Evolutionary conservation across 2,113 vertebrate genomes (phyloP).

Genomic region (Syngnathus typhle): DNA sequence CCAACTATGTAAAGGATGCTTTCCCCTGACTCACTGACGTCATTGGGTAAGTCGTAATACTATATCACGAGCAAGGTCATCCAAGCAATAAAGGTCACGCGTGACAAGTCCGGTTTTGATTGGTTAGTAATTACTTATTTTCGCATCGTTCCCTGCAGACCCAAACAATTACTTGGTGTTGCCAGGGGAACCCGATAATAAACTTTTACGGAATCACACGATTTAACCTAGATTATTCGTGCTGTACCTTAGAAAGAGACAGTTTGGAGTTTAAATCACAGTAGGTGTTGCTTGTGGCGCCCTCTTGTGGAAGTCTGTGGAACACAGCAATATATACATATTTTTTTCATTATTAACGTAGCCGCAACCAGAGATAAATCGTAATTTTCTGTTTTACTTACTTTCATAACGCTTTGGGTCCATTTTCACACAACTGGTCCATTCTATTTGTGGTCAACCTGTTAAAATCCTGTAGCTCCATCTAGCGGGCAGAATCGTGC

Average conservation of each 20-base stretch:
- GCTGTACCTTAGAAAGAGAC: background rate
- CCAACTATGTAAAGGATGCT: constrained; percentile 36
- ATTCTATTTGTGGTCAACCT: background rate
- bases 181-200: constrained; percentile 38
- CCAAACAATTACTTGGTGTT: constrained; percentile 31
- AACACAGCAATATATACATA: too few relatives aligned
- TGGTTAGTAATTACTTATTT: constrained; percentile 51
- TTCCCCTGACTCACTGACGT: background rate
- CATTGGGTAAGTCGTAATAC: background rate
- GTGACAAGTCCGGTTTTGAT: background rate
- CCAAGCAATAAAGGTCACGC: background rate
- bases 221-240: too few relatives aligned
- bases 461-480: background rate
- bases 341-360: background rate
- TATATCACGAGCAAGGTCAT: background rate
- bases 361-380: too few relatives aligned
- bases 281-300: background rate
- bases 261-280: background rate
- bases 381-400: too few relatives aligned
- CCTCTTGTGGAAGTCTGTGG: constrained; percentile 24
- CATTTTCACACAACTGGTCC: too few relatives aligned
- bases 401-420: too few relatives aligned
- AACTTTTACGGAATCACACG: constrained; percentile 14
- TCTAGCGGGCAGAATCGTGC: background rate
- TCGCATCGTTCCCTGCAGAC: constrained; percentile 42